Evolutionary conservation across 2,888 invertebrate species (phyloP), one percentile per base, ranked within the genome.

Genomic region (Acanthosepion lycidas): DNA sequence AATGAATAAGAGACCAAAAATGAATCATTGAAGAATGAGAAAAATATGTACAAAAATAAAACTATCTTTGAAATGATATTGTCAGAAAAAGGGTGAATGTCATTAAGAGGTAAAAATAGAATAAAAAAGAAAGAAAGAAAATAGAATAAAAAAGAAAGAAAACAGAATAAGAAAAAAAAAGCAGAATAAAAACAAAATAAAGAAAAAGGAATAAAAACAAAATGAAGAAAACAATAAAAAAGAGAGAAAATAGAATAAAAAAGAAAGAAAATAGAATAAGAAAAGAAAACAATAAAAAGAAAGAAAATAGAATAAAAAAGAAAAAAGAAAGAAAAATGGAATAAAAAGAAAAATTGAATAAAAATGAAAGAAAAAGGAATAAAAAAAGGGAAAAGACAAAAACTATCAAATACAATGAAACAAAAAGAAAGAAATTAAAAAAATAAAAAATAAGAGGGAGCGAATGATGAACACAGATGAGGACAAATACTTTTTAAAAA

Each of bases 171-270:
- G 26, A 4, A n/a, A n/a, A n/a, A 64, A 26, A 64, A 26, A 64
- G 3, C 0, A n/a, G n/a, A 0, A n/a, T 78, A n/a, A n/a, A n/a
- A n/a, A 9, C 3, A 9, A 2, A 8, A n/a, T 4, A 1, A 78
- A 8, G 18, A n/a, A 78, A 12, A 9, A n/a, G 9, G 0, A 28
- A n/a, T 2, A 9, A n/a, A n/a, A 78, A 18, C 15, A 8, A 78
- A 8, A 6, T 9, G 9, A 1, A n/a, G n/a, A 18, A 6, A 28
- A 64, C 0, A 28, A 28, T 26, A 64, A 6, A 28, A 64, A 28
- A 28, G 8, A 5, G 9, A 26, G 28, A 26, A 28, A 64, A 28
- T 8, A 8, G 64, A 64, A 28, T 28, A 6, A 28, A 28, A 28
- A 8, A 64, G 6, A 28, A 26, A 64, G 6, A 28, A 64, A 5